Conservation (phyloP, 2,113 vertebrate species). For the Edolisoma coerulescens region DNA sequence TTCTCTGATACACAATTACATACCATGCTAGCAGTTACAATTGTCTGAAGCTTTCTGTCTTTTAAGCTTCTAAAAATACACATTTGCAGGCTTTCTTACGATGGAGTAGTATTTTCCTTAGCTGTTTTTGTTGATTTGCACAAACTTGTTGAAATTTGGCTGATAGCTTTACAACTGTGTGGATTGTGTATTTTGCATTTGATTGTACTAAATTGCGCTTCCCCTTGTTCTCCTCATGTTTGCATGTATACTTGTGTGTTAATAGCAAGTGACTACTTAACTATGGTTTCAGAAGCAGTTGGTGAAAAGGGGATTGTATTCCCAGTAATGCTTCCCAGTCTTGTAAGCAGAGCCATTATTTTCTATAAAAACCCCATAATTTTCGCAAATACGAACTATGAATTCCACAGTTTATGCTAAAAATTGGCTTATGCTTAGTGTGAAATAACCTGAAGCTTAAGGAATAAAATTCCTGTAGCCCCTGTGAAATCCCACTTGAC, state of each 20-base stretch:
- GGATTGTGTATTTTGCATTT: neutral
- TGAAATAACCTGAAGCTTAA: neutral
- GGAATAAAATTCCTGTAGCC: neutral
- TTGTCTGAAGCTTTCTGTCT: neutral
- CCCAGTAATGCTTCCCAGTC: neutral
- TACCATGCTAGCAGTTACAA: neutral
- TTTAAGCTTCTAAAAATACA: neutral
- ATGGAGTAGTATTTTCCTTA: neutral
- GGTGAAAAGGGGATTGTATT: neutral
- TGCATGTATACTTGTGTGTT: neutral
- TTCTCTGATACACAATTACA: neutral
- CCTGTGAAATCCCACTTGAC: neutral
- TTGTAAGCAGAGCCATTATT: neutral
- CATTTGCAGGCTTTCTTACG: neutral
- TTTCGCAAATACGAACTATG: neutral
- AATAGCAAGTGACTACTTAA: neutral
- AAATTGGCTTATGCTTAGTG: neutral
- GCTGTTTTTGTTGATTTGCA: neutral
- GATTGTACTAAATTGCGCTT: neutral
- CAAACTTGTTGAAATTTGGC: neutral
- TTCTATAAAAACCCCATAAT: neutral
- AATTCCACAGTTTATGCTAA: neutral
- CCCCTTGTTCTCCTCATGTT: neutral
- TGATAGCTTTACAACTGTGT: neutral
- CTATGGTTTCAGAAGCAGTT: neutral